Evolutionary conservation across 2,888 invertebrate species (phyloP).

Genomic region (Tineola bisselliella): DNA sequence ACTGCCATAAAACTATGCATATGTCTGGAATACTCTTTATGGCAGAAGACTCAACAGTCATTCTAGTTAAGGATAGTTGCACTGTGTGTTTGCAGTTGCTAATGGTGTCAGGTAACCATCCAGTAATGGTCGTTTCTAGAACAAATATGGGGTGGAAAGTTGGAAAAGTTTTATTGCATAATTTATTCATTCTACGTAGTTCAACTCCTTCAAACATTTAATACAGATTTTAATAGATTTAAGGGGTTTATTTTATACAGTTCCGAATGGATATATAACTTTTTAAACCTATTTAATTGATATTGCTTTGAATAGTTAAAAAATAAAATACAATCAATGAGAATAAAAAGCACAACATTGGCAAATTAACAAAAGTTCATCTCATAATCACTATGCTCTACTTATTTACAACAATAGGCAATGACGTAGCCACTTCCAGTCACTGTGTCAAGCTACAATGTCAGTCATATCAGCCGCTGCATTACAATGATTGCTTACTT

Average conservation of each 20-base stretch:
- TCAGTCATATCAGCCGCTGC: constrained; percentile 17
- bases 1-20: not conserved
- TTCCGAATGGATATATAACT: too few relatives aligned
- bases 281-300: too few relatives aligned
- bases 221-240: too few relatives aligned
- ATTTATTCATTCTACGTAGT: not conserved
- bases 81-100: not conserved
- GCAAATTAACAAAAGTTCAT: not conserved
- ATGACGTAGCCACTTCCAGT: constrained; percentile 16
- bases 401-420: constrained; percentile 1
- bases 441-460: constrained; percentile 12
- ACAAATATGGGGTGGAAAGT: not conserved
- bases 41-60: not conserved
- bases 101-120: not conserved
- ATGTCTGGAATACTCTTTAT: not conserved
- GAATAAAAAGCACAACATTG: not conserved
- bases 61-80: not conserved
- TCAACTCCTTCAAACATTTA: too few relatives aligned
- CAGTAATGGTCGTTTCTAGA: not conserved
- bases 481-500: constrained; percentile 37
- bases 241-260: too few relatives aligned
- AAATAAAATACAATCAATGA: not conserved
- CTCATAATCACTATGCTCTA: constrained; percentile 1
- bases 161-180: not conserved
- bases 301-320: too few relatives aligned